Evolutionary conservation across 2,113 vertebrate genomes (phyloP).

Genomic region (Thalassarche chlororhynchos): DNA sequence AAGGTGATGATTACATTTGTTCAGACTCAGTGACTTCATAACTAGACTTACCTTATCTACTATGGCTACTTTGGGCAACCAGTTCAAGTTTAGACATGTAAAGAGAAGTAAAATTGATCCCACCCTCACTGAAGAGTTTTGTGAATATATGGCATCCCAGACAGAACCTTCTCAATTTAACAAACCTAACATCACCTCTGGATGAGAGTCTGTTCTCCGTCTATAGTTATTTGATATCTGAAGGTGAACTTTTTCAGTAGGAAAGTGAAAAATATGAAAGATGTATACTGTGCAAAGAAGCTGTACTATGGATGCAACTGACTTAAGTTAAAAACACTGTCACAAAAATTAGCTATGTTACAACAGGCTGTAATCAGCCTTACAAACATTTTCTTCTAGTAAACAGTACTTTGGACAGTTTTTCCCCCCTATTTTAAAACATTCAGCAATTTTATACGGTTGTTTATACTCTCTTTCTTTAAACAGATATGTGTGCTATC

Average conservation of each 20-base stretch:
- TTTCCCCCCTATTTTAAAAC: not conserved
- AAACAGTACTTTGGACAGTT: not conserved
- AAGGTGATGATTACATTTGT: not conserved
- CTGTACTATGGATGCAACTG: not conserved
- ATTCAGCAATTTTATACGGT: not conserved
- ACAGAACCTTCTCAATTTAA: not conserved
- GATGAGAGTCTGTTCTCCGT: not conserved
- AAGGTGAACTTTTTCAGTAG: not conserved
- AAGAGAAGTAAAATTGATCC: not conserved
- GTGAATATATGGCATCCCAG: not conserved
- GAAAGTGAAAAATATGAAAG: not conserved
- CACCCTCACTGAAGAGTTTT: not conserved
- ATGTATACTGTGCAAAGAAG: not conserved
- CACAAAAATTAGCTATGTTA: not conserved
- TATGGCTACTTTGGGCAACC: not conserved
- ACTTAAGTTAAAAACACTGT: not conserved
- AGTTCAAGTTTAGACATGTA: not conserved
- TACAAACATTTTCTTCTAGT: not conserved
- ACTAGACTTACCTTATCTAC: not conserved
- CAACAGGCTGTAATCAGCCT: not conserved
- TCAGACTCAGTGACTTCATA: not conserved
- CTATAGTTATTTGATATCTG: not conserved
- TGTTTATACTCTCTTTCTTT: not conserved
- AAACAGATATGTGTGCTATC: not conserved
- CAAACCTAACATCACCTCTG: not conserved